phyloP scores from a whole-genome alignment of 2,113 vertebrate genomes.

The Trematomus loennbergii region DNA sequence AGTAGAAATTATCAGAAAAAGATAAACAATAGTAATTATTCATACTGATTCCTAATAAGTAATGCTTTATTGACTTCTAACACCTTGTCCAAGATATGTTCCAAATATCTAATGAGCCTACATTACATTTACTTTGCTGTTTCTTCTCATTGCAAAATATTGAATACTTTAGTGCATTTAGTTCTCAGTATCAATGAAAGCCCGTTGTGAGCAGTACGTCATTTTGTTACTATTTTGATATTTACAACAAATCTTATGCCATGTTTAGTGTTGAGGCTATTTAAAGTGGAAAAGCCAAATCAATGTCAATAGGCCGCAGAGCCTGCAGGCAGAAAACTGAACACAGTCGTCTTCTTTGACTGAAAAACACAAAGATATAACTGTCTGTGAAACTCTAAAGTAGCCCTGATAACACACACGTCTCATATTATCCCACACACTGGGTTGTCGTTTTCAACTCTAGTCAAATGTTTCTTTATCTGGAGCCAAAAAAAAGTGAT shows the following conservation, averaged over 20 bases:
- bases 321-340: constrained; percentile 1
- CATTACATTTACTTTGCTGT: neutral
- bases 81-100: neutral
- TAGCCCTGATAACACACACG: neutral
- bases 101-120: neutral
- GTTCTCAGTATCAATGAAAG: neutral
- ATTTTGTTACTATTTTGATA: neutral
- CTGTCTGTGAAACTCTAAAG: constrained; percentile 1
- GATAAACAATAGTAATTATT: neutral
- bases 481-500: neutral
- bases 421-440: neutral
- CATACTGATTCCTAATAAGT: too few relatives aligned
- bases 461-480: neutral
- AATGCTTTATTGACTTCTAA: neutral
- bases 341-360: neutral
- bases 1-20: neutral
- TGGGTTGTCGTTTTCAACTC: neutral
- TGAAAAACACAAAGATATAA: constrained; percentile 5
- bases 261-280: neutral
- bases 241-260: neutral
- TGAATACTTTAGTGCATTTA: neutral
- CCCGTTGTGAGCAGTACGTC: neutral
- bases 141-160: neutral
- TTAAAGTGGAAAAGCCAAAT: neutral
- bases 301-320: neutral